Base-by-base conservation (phyloP, 53 echinoderm and acorn worm species). In the Paracentrotus lividus region DNA sequence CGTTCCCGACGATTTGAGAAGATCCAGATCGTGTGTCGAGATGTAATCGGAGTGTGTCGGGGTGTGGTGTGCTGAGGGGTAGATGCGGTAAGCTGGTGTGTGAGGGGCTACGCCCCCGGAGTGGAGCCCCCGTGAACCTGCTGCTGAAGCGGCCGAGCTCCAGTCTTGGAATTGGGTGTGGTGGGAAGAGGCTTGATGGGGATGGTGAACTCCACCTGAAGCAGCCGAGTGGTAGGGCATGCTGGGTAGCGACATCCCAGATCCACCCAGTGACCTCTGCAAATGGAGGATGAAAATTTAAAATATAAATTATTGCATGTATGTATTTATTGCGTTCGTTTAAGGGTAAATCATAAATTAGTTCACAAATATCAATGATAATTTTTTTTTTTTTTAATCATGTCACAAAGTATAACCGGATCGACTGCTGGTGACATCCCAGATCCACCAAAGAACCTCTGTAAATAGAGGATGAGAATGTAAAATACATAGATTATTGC, bases 201-300 rank as follows among this genome's bases (percentile, higher is more conserved):
- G 95, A 85, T 93, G 95, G 64, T 95, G 95, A 3, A 92, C 81
- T 40, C 92, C 58, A 23, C 77, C 81, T 34, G 92, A 27, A 24
- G 88, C 47, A 32, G 96, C 94, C 12, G 96, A 93, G 61, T 95
- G 97, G 90, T 97, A 97, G 81, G 96, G 95, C 88, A 97, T 96
- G 76, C 96, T 96, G 34, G 96, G 94, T 55, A 96, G 92, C 1
- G 97, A 96, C 93, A 97, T 88, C 51, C 95, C 94, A 6, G 97
- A 93, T 77, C 97, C 94, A 75, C 96, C 94, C 66, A 97, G 89
- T 36, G 96, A 94, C 61, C 97, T 91, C 97, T 97, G 93, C 29
- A 61, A 53, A 90, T 47, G 26, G 45, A 75, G 42, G 34, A 23
- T 56, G 76, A 40, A 95, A 44, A 75, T 38, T 36, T 26, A 3